phyloP scores from a whole-genome alignment of 2,888 invertebrate genomes.

The Caradrina clavipalpis region DNA sequence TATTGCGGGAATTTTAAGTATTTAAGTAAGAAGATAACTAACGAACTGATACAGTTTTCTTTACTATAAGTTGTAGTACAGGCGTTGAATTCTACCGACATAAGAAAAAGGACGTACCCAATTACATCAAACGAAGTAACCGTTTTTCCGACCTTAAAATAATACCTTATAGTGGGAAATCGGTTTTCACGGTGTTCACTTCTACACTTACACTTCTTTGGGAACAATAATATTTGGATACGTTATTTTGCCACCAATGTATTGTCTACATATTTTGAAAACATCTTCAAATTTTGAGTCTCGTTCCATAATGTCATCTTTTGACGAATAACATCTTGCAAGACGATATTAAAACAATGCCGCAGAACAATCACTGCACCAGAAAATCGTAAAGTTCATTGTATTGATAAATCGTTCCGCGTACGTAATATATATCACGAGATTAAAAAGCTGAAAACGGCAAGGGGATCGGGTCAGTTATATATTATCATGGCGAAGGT shows the following conservation, averaged over 20 bases:
- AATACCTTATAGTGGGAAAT: too few relatives aligned
- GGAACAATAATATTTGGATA: too few relatives aligned
- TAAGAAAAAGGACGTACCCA: too few relatives aligned
- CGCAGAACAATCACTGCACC: constrained; percentile 35
- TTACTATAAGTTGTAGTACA: constrained; percentile 5
- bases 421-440: constrained; percentile 75
- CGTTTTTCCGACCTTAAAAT: too few relatives aligned
- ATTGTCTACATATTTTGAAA: constrained; percentile 1
- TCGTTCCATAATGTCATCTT: neutral
- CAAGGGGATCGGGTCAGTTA: constrained; percentile 74
- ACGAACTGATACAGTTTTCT: constrained; percentile 25
- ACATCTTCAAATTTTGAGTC: too few relatives aligned
- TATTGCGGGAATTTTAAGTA: constrained; percentile 59
- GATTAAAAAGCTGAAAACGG: constrained; percentile 80
- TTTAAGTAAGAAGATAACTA: constrained; percentile 59
- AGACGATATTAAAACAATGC: constrained; percentile 15
- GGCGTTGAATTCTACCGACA: neutral
- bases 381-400: constrained; percentile 71
- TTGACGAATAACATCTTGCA: constrained; percentile 17
- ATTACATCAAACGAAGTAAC: too few relatives aligned
- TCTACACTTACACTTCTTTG: too few relatives aligned
- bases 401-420: constrained; percentile 76
- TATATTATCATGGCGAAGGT: constrained; percentile 75
- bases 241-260: neutral
- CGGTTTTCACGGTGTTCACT: too few relatives aligned